Conservation (phyloP, 2,797 vertebrate genomes). For the Sarcoramphus papa region DNA sequence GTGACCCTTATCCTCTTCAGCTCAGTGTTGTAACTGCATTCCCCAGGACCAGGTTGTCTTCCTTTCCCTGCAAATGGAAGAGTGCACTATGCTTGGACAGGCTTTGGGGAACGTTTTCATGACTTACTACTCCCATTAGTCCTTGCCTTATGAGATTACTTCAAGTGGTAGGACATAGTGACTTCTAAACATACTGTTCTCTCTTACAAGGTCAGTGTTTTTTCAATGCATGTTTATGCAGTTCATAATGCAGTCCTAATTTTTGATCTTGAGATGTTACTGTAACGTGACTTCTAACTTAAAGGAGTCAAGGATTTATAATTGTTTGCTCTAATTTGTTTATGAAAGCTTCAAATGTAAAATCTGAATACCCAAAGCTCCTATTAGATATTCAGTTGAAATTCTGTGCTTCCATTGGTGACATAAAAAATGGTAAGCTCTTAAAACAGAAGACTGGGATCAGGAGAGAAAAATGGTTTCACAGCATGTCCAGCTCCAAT, state of each 20-base stretch:
- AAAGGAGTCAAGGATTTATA: background rate
- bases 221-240: background rate
- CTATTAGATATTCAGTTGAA: background rate
- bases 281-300: background rate
- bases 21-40: background rate
- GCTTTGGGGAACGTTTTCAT: background rate
- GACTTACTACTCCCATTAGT: background rate
- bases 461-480: background rate
- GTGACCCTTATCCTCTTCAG: background rate
- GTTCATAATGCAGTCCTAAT: too few relatives aligned
- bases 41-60: too few relatives aligned
- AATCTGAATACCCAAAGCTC: background rate
- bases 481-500: background rate
- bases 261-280: background rate
- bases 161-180: background rate
- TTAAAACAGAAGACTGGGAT: background rate
- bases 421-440: background rate
- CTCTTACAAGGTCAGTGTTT: background rate
- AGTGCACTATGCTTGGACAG: background rate
- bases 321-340: background rate
- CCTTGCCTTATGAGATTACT: background rate
- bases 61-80: background rate
- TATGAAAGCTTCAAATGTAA: background rate
- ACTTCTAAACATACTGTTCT: background rate
- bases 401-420: background rate